phyloP scores from a whole-genome alignment of 2,113 vertebrate species.

The Corydoras maculifer region DNA sequence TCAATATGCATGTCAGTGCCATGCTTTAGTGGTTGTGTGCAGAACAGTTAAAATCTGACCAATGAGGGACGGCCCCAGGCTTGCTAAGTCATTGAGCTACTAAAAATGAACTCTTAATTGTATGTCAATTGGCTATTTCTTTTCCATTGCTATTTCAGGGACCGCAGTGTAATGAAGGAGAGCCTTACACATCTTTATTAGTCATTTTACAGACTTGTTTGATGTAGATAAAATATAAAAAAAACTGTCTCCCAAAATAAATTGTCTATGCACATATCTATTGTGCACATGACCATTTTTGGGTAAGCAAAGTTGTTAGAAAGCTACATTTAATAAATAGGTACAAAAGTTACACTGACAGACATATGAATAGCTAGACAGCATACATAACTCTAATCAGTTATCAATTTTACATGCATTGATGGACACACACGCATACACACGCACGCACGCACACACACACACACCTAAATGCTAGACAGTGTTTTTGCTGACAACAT shows the following conservation, averaged over 20 bases:
- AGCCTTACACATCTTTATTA: neutral
- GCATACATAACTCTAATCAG: neutral
- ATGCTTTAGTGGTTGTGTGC: slow-evolving; percentile 27
- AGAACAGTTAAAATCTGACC: slow-evolving; percentile 22
- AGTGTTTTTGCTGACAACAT: slow-evolving; percentile 16
- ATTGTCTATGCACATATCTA: neutral
- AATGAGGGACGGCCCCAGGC: slow-evolving; percentile 14
- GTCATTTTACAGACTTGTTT: slow-evolving; percentile 3
- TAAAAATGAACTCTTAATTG: slow-evolving; percentile 32
- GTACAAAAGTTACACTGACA: too few species aligned
- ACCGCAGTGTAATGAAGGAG: neutral
- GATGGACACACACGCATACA: neutral
- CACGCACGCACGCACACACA: neutral
- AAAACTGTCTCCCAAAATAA: neutral
- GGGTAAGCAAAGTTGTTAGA: too few species aligned
- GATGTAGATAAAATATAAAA: too few species aligned
- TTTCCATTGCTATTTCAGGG: slow-evolving; percentile 25
- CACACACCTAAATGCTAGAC: neutral
- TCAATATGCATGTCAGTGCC: slow-evolving; percentile 46
- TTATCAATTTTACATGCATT: neutral
- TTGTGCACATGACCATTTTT: too few species aligned
- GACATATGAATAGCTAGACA: neutral
- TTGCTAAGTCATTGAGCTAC: slow-evolving; percentile 22
- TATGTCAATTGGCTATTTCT: slow-evolving; percentile 31
- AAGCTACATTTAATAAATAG: too few species aligned